Percentiles rank a stretch among this genome's conserved stretches.
phyloP scores from a whole-genome alignment of 1,140 invertebrate genomes.

The Aphidius gifuensis region DNA sequence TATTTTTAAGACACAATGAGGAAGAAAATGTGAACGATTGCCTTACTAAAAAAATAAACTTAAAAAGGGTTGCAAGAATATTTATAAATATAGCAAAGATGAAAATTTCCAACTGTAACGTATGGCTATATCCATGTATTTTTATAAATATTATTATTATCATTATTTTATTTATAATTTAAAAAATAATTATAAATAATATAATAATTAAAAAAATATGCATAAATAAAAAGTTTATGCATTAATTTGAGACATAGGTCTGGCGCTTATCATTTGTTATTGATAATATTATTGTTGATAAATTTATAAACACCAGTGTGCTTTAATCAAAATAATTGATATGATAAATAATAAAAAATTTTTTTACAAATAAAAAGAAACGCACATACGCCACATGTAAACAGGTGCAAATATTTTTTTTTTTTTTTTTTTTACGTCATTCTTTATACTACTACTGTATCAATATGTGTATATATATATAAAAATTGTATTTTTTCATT shows the following conservation, averaged over 20 bases:
- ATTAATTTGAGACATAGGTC: no score
- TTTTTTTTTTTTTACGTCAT: slow-evolving; percentile 16
- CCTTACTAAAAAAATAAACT: slow-evolving; percentile 46
- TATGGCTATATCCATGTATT: no score
- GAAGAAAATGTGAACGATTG: slow-evolving; percentile 43
- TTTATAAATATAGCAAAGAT: slow-evolving; percentile 11
- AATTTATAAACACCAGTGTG: no score
- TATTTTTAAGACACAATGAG: slow-evolving; percentile 43
- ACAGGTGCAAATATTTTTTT: slow-evolving; percentile 22
- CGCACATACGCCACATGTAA: slow-evolving; percentile 16
- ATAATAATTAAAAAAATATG: no score
- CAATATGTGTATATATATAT: background rate
- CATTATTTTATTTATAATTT: no score
- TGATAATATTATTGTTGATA: no score
- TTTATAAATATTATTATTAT: no score
- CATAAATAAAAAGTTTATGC: no score
- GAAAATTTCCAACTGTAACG: slow-evolving; percentile 10
- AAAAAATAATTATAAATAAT: no score
- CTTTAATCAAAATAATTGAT: background rate
- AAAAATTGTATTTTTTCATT: no score
- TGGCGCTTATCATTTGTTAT: no score
- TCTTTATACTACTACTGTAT: slow-evolving; percentile 6
- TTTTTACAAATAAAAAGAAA: background rate
- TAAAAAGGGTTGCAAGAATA: slow-evolving; percentile 5
- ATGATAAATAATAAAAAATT: slow-evolving; percentile 7